Base-by-base conservation (phyloP, 2,888 invertebrate species). In the Coenonympha arcania region DNA sequence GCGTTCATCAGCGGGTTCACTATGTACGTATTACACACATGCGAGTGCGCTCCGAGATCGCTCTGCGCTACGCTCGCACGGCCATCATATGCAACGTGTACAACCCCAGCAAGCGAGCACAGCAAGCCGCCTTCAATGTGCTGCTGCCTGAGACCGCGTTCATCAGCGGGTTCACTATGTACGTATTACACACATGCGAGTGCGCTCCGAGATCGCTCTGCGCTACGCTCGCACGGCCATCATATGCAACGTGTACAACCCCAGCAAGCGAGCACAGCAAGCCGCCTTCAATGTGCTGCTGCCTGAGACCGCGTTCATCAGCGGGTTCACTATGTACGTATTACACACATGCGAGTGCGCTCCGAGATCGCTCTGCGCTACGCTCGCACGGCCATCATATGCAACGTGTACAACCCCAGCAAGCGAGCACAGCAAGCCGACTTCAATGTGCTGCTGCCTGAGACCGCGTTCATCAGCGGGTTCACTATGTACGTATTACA, bases 231-330 rank as follows among this genome's bases (percentile, higher is more conserved):
- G 87, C 56, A 92, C 92, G 0, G 71, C 88, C 9, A 87, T 92
- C 0, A 89, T 89, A 5, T 91, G 91, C 56, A 82, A 85, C 55
- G 88, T 92, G 19, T 87, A 86, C 59, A 93, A 93, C 71, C 87
- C 88, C 1, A 88, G 88, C 5, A 77, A 80, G 42, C 73, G 68
- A 6, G 79, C 91, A 0, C 89, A 90, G 57, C 91, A 92, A 69
- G 89, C 90, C 3, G 80, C 86, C 37, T 92, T 92, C 74, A 85
- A 88, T 37, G 87, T 92, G 4, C 85, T 91, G 11, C 71, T 92
- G 40, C 92, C 92, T 0, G 90, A 92, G 53, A 89, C 90, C 1
- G 92, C 92, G 0, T 92, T 90, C 69, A 91, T 92, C 59, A 89
- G 90, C 31, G 90, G 89, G 44, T 92, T 92, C 65, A 72, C 88